Evolutionary conservation across 2,888 invertebrate species (phyloP), one percentile per base, ranked within the genome.

Genomic region (Ophion costatus): DNA sequence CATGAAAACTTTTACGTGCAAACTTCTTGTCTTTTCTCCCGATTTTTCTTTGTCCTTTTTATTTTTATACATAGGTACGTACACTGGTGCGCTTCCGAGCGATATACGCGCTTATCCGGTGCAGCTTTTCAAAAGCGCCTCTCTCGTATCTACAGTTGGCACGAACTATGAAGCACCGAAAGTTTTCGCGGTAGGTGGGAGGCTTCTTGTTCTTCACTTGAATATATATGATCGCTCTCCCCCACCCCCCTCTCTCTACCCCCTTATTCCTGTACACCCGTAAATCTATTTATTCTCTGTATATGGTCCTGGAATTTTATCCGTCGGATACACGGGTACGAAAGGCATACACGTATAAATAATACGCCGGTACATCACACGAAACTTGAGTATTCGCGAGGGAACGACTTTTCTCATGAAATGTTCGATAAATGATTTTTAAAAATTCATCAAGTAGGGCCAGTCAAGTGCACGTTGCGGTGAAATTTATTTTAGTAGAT

Each of bases 91-190:
- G 76, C 79, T 84, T 81, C 61, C 77, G 74, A 78, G 61, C 66
- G 81, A 76, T 80, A 82, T 79, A 74, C 45, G 42, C 78, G 83
- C 82, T 59, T 77, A 76, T 83, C 86, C 77, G 79, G 71, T 83
- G 82, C 56, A 80, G 83, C 86, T 87, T 84, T 87, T 87, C 51
- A 51, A 88, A 89, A 90, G 90, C 87, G 87, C 86, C 42, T 56
- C 51, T 29, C 86, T 87, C 87, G 89, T 88, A 89, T 84, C 86
- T 88, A 88, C 90, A 90, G 89, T 91, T 92, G 91, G 90, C 89
- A 90, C 89, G 90, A 90, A 88, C 71, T 79, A 78, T 67, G 76
- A 51, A 17, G 76, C 89, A 88, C 87, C 86, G 85, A 90, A 91
- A 87, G 91, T 92, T 91, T 88, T 51, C 51, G 14, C 85, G 88